Evolutionary conservation across 1,140 invertebrate genomes (phyloP).

Genomic region (Melitaea cinxia): DNA sequence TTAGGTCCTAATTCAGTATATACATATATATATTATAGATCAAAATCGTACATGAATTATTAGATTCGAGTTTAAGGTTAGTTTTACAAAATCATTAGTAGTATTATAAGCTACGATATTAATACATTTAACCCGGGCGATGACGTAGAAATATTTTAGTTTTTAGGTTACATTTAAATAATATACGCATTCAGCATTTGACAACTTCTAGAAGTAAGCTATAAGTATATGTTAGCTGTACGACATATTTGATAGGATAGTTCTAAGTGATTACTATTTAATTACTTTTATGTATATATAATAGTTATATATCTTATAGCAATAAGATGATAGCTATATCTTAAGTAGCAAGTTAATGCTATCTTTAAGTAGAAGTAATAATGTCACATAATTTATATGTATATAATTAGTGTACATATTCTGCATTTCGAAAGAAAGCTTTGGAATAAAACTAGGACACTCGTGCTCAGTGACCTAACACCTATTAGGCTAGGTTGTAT

Average conservation of each 20-base stretch:
- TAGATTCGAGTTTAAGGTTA: constrained; percentile 28
- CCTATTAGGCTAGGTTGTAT: constrained; percentile 15
- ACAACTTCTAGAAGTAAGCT: constrained; percentile 8
- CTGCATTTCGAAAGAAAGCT: neutral
- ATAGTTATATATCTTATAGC: neutral
- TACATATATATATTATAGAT: constrained; percentile 4
- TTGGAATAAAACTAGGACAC: neutral
- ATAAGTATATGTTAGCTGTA: constrained; percentile 9
- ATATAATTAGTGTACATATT: neutral
- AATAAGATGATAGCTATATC: too few relatives aligned
- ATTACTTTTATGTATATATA: too few relatives aligned
- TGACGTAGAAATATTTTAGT: constrained; percentile 27
- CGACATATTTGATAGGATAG: neutral
- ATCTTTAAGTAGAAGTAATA: too few relatives aligned
- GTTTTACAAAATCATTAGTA: neutral
- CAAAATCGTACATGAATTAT: constrained; percentile 36
- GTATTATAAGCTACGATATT: constrained; percentile 4
- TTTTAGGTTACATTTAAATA: neutral
- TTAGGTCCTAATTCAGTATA: constrained; percentile 10
- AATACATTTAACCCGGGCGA: constrained; percentile 17
- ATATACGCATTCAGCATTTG: constrained; percentile 23
- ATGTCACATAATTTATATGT: too few relatives aligned
- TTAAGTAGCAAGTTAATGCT: too few relatives aligned
- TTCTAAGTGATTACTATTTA: too few relatives aligned
- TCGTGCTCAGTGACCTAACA: constrained; percentile 15